Evolutionary conservation across 1,140 invertebrate genomes (phyloP).

Genomic region (Philopotamus ludificatus): DNA sequence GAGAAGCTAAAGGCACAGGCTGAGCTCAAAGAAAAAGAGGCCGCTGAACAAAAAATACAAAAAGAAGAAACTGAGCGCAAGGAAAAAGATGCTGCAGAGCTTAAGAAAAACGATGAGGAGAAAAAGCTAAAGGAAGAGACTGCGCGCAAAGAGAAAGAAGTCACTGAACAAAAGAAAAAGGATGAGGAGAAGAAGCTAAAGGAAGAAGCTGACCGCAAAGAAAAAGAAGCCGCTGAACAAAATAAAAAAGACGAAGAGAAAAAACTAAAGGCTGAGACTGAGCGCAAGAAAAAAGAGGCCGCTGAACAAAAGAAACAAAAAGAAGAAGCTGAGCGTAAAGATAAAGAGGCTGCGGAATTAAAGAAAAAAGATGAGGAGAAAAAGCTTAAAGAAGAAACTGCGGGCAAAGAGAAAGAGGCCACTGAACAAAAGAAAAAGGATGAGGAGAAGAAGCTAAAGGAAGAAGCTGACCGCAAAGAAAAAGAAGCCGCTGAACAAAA

Average conservation of each 20-base stretch:
- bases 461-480: conserved; percentile 2
- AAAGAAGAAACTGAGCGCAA: conserved; percentile 10
- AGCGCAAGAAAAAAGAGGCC: conserved; percentile 42
- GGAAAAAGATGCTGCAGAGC: conserved; percentile 3
- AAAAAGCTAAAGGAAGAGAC: conserved; percentile 3
- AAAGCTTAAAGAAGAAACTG: conserved; percentile 22
- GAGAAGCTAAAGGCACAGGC: no score
- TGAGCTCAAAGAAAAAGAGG: conserved; percentile 17
- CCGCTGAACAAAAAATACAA: conserved; percentile 16
- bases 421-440: conserved; percentile 4
- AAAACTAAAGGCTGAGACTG: no score
- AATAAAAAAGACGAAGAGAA: conserved; percentile 28
- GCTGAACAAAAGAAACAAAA: conserved; percentile 41
- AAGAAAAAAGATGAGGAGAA: conserved; percentile 33
- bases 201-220: conserved; percentile 30
- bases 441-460: no score
- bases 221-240: conserved; percentile 28
- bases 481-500: conserved; percentile 27
- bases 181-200: conserved; percentile 13
- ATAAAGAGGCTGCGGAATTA: conserved; percentile 19
- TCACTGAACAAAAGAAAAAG: conserved; percentile 7
- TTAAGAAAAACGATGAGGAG: conserved; percentile 9
- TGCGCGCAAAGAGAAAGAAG: conserved; percentile 5
- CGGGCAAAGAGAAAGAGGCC: no score
- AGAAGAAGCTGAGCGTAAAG: conserved; percentile 41